These are phyloP conservation scores for Barbus barbus DNA, from an alignment of 2,113 vertebrate genomes.

Conservation along the genomic window DNA sequence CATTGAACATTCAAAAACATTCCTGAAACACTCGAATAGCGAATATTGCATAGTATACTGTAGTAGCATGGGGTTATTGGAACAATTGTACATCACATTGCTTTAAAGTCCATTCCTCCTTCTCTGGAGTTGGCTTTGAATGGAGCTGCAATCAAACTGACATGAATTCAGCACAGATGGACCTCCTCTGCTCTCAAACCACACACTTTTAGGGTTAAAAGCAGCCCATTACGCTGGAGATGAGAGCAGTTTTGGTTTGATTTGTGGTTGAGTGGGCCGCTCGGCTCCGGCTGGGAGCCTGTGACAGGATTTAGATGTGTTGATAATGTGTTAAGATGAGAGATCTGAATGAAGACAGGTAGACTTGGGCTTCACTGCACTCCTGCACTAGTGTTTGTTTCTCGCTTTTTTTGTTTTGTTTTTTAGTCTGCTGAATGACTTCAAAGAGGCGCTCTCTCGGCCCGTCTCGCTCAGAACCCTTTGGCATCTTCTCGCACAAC, in stretches of 20 bases:
- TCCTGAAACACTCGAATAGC: neutral
- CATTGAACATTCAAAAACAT: too few species aligned
- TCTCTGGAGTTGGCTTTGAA: slow-evolving; percentile 16
- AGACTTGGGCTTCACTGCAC: slow-evolving; percentile 25
- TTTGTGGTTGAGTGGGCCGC: slow-evolving; percentile 20
- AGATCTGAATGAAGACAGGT: slow-evolving; percentile 40
- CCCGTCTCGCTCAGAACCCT: slow-evolving; percentile 42
- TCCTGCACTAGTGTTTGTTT: slow-evolving; percentile 60
- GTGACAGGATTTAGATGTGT: slow-evolving; percentile 41
- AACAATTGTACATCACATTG: neutral
- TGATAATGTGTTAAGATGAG: slow-evolving; percentile 23
- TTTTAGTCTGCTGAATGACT: slow-evolving; percentile 73
- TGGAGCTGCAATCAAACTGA: neutral
- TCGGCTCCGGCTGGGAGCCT: slow-evolving; percentile 1
- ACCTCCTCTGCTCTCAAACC: slow-evolving; percentile 2
- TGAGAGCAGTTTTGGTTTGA: slow-evolving; percentile 17
- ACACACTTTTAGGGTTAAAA: slow-evolving; percentile 14
- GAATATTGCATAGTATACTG: neutral
- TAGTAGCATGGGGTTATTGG: neutral
- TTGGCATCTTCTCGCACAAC: slow-evolving; percentile 38
- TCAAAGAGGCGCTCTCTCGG: slow-evolving; percentile 65
- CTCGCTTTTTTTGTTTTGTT: slow-evolving; percentile 61
- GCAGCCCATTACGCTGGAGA: slow-evolving; percentile 8
- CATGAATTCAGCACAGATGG: neutral
- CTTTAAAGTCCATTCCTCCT: neutral